phyloP scores from a whole-genome alignment of 2,888 invertebrate species.

The Sinodicranocentrus sp. region DNA sequence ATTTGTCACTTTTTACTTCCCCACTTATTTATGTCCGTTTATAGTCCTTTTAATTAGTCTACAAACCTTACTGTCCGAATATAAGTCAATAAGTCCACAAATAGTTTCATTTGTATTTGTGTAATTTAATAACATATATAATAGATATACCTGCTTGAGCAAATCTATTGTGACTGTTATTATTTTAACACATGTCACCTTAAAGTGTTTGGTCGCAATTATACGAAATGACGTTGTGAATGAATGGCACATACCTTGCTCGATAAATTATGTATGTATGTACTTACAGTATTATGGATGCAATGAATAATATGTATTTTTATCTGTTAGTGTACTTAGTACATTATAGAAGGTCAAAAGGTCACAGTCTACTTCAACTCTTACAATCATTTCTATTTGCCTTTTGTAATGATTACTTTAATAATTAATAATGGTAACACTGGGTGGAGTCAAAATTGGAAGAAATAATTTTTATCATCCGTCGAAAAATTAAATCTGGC shows the following conservation, averaged over 20 bases:
- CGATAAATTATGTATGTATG: constrained; percentile 42
- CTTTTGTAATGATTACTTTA: neutral
- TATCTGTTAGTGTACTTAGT: neutral
- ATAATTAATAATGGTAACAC: neutral
- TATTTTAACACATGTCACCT: constrained; percentile 9
- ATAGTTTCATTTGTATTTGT: too few species aligned
- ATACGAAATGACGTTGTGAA: constrained; percentile 57
- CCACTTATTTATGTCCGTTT: too few species aligned
- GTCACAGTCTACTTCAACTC: constrained; percentile 64
- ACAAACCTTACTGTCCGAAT: too few species aligned
- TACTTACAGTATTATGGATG: constrained; percentile 11
- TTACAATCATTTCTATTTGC: constrained; percentile 22
- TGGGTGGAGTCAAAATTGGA: constrained; percentile 64
- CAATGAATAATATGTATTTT: constrained; percentile 15
- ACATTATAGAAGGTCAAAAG: constrained; percentile 63
- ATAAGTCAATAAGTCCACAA: too few species aligned
- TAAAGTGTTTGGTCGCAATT: constrained; percentile 49
- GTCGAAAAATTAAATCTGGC: constrained; percentile 3
- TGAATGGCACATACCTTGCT: constrained; percentile 68
- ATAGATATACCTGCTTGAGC: too few species aligned
- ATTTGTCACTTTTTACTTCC: neutral
- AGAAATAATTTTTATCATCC: constrained; percentile 31
- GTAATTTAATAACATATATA: too few species aligned
- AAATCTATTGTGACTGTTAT: constrained; percentile 25
- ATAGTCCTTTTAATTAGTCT: too few species aligned